A percentile compares a stretch with the other conserved stretches of the same genome.
Conservation (phyloP, 2,797 vertebrate species). For the Falco cherrug region DNA sequence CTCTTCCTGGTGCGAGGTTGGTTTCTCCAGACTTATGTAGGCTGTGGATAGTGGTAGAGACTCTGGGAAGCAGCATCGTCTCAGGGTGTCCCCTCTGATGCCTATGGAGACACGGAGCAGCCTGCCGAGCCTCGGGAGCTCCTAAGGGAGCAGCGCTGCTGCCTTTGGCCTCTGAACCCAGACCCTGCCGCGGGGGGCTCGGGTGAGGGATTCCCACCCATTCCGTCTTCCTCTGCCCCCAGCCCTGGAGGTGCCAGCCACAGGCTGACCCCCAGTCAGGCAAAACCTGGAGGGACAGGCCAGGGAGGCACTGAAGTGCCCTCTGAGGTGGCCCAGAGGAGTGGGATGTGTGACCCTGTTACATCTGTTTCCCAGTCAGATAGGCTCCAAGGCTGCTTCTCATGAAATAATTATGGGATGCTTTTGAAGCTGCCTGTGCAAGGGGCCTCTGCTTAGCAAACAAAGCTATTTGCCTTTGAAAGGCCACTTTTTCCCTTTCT, state of each 20-base stretch:
- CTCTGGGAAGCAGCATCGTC: not conserved
- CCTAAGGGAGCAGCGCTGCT: not conserved
- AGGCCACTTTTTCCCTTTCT: not conserved
- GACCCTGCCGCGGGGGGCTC: not conserved
- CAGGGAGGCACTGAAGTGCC: not conserved
- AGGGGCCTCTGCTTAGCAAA: not conserved
- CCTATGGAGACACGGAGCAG: not conserved
- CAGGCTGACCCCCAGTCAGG: not conserved
- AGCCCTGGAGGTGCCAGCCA: not conserved
- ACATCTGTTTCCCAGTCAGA: not conserved
- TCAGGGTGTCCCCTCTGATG: not conserved
- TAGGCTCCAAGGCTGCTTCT: not conserved
- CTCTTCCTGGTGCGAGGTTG: not conserved
- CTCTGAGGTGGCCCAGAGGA: not conserved
- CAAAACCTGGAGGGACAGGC: not conserved
- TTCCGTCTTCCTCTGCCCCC: not conserved
- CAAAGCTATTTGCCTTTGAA: slow-evolving; percentile 8
- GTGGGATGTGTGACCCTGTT: not conserved
- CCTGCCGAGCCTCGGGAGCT: not conserved
- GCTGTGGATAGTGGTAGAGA: not conserved
- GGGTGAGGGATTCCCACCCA: not conserved
- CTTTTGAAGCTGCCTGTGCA: not conserved
- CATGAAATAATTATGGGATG: not conserved
- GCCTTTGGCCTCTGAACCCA: not conserved
- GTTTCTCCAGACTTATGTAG: not conserved